phyloP scores from a whole-genome alignment of 1,140 invertebrate species.

The Cephus cinctus region DNA sequence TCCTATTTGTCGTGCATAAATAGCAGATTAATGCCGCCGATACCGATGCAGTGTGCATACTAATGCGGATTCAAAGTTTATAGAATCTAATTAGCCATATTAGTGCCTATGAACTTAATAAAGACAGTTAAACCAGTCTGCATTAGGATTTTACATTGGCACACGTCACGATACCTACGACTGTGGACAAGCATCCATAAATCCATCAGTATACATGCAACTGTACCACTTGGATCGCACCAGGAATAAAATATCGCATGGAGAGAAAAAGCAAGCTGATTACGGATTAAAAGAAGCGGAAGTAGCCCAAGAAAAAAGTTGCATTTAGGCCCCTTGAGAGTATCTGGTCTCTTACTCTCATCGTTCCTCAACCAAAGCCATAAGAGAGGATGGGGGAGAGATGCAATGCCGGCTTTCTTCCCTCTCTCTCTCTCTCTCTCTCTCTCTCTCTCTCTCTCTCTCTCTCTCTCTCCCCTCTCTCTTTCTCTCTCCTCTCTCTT shows the following conservation, averaged over 20 bases:
- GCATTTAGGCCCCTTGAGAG: not conserved
- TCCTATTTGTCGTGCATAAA: conserved; percentile 24
- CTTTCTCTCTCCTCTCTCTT: conserved; percentile 3
- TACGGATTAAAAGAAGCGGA: too few relatives aligned
- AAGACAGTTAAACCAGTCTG: conserved; percentile 6
- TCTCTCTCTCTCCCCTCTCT: conserved; percentile 7
- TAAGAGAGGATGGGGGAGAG: conserved; percentile 20
- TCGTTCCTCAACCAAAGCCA: conserved; percentile 10
- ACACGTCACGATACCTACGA: too few relatives aligned
- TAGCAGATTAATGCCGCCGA: conserved; percentile 29
- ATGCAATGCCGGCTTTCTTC: too few relatives aligned
- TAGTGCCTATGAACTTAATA: conserved; percentile 21
- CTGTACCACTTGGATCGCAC: too few relatives aligned
- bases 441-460: not conserved
- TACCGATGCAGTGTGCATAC: conserved; percentile 23
- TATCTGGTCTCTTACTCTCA: conserved; percentile 2
- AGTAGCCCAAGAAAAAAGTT: too few relatives aligned
- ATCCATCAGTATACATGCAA: conserved; percentile 4
- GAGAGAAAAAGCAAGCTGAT: too few relatives aligned
- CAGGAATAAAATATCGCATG: too few relatives aligned
- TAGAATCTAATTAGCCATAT: conserved; percentile 33
- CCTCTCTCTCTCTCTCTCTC: not conserved
- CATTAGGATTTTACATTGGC: too few relatives aligned
- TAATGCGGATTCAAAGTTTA: conserved; percentile 38
- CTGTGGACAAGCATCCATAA: too few relatives aligned